Evolutionary conservation across 2,888 invertebrate species (phyloP).

Genomic region (Barypeithes pellucidus): DNA sequence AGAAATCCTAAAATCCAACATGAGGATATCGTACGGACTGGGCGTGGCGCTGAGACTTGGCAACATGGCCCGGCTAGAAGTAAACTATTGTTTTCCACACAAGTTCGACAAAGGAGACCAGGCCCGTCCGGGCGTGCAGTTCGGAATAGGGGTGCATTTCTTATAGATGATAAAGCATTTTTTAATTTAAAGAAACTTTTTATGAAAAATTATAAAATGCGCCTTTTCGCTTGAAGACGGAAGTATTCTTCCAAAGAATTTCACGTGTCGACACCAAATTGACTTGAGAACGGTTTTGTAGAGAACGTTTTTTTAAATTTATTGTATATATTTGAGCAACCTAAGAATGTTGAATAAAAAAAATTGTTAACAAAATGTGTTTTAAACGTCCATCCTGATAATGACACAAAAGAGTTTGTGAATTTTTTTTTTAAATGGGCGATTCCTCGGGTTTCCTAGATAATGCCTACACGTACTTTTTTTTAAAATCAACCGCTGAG

Average conservation of each 20-base stretch:
- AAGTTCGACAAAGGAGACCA: constrained; percentile 78
- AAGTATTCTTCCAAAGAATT: constrained; percentile 4
- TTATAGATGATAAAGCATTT: constrained; percentile 71
- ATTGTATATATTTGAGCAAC: constrained; percentile 23
- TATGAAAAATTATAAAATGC: constrained; percentile 8
- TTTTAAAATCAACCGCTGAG: no score
- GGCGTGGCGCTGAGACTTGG: constrained; percentile 90
- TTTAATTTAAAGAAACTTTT: background rate
- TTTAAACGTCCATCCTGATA: background rate
- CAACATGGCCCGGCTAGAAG: constrained; percentile 90
- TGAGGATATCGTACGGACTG: constrained; percentile 85
- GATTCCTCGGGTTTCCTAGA: no score
- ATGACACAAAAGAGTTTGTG: no score
- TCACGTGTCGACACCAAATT: background rate
- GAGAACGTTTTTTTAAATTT: constrained; percentile 10
- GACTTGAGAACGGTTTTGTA: constrained; percentile 6
- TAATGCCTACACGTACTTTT: no score
- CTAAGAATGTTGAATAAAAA: constrained; percentile 23
- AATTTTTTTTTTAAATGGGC: no score
- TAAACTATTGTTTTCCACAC: constrained; percentile 92
- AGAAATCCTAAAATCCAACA: constrained; percentile 64
- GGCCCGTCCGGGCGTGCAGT: constrained; percentile 82
- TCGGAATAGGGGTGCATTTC: constrained; percentile 89
- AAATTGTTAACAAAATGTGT: constrained; percentile 11
- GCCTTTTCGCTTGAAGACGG: background rate